These are phyloP conservation scores for Macrobrachium nipponense DNA, from an alignment of 1,140 invertebrate genomes.

Conservation along the genomic window DNA sequence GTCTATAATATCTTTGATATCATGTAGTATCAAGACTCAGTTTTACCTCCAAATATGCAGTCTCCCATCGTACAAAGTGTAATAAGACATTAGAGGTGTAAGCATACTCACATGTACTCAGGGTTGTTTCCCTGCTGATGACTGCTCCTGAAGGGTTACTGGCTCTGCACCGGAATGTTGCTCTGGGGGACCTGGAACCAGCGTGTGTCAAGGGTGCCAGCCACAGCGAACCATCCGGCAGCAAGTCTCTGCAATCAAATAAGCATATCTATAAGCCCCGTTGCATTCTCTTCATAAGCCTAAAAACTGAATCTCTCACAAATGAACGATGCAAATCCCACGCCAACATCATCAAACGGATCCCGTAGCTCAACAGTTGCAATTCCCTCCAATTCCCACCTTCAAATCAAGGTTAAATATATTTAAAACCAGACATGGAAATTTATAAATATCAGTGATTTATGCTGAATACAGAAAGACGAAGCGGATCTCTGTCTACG, in stretches of 20 bases:
- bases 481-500: not conserved
- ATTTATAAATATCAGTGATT: too few species aligned
- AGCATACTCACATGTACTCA: constrained; percentile 18
- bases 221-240: constrained; percentile 35
- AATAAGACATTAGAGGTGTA: not conserved
- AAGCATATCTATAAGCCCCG: too few species aligned
- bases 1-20: too few species aligned
- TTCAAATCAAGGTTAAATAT: too few species aligned
- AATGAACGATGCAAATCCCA: not conserved
- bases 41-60: not conserved
- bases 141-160: constrained; percentile 26
- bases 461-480: not conserved
- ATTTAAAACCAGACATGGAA: too few species aligned
- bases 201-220: constrained; percentile 4
- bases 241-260: constrained; percentile 23
- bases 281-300: too few species aligned
- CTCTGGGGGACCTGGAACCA: not conserved
- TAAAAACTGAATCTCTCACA: too few species aligned
- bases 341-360: too few species aligned
- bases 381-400: not conserved
- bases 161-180: constrained; percentile 35
- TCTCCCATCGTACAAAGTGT: not conserved
- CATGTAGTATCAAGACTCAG: not conserved
- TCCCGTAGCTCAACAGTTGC: not conserved
- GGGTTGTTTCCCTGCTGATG: constrained; percentile 29